A percentile compares a stretch with the other conserved stretches of the same genome.
phyloP scores from a whole-genome alignment of 1,140 invertebrate species.

The Phortica variegata region DNA sequence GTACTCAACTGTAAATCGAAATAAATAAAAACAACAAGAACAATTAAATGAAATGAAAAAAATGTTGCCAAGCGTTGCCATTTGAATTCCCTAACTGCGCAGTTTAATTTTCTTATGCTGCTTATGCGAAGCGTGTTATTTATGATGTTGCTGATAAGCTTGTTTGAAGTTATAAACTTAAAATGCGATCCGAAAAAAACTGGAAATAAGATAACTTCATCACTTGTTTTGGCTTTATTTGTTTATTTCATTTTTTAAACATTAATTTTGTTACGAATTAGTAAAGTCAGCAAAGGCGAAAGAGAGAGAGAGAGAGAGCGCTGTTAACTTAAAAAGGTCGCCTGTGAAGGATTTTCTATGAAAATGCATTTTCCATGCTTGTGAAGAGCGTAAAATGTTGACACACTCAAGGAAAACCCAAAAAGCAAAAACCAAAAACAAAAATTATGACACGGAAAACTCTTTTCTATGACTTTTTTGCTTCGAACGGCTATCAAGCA shows the following conservation, averaged over 20 bases:
- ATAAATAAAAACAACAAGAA: no score
- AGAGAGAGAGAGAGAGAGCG: background rate
- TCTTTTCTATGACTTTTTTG: no score
- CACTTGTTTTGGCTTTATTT: slow-evolving; percentile 11
- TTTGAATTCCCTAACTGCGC: slow-evolving; percentile 41
- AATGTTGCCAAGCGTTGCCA: slow-evolving; percentile 36
- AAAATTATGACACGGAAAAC: no score
- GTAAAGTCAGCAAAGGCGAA: background rate
- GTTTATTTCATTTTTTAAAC: slow-evolving; percentile 29
- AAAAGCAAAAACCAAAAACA: slow-evolving; percentile 12
- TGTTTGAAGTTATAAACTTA: slow-evolving; percentile 20
- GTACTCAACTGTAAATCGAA: no score
- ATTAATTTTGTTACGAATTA: background rate
- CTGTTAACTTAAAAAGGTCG: background rate
- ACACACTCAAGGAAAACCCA: slow-evolving; percentile 1
- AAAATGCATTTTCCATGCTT: slow-evolving; percentile 27
- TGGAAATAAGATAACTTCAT: background rate
- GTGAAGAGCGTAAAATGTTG: slow-evolving; percentile 19
- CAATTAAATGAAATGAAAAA: slow-evolving; percentile 3
- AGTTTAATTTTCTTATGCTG: slow-evolving; percentile 40
- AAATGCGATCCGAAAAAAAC: background rate
- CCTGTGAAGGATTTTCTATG: slow-evolving; percentile 1
- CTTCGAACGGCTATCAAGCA: no score
- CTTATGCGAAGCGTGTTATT: no score
- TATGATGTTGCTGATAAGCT: slow-evolving; percentile 13